Percentiles rank a stretch among this genome's conserved stretches.
Conservation (phyloP, 2,797 vertebrate genomes). For the Taeniopygia guttata region DNA sequence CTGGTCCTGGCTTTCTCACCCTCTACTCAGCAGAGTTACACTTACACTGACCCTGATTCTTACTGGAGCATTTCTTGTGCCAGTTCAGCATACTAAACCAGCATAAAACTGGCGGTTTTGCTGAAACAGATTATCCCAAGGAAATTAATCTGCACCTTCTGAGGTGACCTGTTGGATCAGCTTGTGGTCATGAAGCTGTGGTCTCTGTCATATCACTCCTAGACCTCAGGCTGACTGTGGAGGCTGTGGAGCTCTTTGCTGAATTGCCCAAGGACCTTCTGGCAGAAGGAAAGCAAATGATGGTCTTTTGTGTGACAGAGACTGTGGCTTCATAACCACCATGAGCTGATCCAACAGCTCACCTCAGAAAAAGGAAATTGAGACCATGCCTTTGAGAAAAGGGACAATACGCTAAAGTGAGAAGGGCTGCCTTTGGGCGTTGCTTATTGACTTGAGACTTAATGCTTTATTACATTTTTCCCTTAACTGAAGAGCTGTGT, state of each 20-base stretch:
- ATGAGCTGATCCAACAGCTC: not conserved
- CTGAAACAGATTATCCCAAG: not conserved
- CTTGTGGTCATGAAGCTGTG: not conserved
- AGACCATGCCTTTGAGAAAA: not conserved
- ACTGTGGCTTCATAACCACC: not conserved
- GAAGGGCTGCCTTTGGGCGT: not conserved
- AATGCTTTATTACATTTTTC: not conserved
- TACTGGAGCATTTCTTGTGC: not conserved
- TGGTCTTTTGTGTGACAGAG: not conserved
- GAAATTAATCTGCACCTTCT: not conserved
- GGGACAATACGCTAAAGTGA: not conserved
- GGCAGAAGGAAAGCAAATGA: not conserved
- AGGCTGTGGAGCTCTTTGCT: not conserved
- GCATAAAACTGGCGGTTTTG: not conserved
- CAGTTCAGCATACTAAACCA: not conserved
- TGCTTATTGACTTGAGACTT: not conserved
- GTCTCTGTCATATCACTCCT: not conserved
- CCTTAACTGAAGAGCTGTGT: not conserved
- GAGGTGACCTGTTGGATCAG: not conserved
- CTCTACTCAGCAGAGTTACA: not conserved
- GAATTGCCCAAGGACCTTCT: not conserved
- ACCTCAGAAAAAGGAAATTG: not conserved
- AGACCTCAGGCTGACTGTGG: not conserved
- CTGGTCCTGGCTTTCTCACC: not conserved
- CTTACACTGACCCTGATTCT: not conserved